These are phyloP conservation scores for Cynaeus angustus DNA, from an alignment of 2,888 invertebrate species.

Conservation along the genomic window DNA sequence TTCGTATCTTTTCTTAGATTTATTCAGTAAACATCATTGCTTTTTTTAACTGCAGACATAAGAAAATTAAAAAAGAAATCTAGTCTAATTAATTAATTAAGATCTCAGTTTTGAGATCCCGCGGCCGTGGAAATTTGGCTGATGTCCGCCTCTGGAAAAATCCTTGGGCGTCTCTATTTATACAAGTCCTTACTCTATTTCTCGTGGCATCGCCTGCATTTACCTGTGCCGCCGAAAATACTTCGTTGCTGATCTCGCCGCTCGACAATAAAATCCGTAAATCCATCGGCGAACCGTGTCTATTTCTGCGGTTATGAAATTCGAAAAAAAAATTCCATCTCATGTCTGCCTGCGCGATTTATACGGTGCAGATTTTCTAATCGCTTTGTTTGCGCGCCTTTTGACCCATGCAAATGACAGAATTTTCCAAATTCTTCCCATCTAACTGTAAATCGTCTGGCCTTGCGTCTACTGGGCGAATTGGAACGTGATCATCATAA, in stretches of 20 bases:
- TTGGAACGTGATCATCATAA: slow-evolving; percentile 62
- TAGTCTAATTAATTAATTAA: too few species aligned
- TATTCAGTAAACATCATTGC: background rate
- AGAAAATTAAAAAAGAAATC: too few species aligned
- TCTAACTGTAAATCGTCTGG: slow-evolving; percentile 65
- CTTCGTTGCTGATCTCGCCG: slow-evolving; percentile 43
- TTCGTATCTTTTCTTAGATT: background rate
- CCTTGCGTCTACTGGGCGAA: slow-evolving; percentile 63
- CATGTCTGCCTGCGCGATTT: slow-evolving; percentile 2
- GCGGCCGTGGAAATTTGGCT: too few species aligned
- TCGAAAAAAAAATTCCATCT: slow-evolving; percentile 30
- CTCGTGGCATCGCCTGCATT: slow-evolving; percentile 51
- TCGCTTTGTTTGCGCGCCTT: slow-evolving; percentile 40
- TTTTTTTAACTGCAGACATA: too few species aligned
- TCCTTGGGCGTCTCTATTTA: slow-evolving; percentile 63
- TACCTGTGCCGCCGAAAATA: slow-evolving; percentile 55
- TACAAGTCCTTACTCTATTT: slow-evolving; percentile 63
- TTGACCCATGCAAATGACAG: slow-evolving; percentile 53
- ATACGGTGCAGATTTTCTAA: slow-evolving; percentile 36
- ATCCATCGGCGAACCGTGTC: slow-evolving; percentile 28
- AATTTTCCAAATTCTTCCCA: slow-evolving; percentile 61
- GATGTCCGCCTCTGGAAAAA: slow-evolving; percentile 61
- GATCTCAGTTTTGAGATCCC: too few species aligned
- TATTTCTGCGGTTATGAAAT: slow-evolving; percentile 26
- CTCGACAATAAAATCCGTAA: slow-evolving; percentile 16